Percentiles rank a stretch among this genome's conserved stretches.
phyloP scores from a whole-genome alignment of 2,113 vertebrate species.

The Carettochelys insculpta region DNA sequence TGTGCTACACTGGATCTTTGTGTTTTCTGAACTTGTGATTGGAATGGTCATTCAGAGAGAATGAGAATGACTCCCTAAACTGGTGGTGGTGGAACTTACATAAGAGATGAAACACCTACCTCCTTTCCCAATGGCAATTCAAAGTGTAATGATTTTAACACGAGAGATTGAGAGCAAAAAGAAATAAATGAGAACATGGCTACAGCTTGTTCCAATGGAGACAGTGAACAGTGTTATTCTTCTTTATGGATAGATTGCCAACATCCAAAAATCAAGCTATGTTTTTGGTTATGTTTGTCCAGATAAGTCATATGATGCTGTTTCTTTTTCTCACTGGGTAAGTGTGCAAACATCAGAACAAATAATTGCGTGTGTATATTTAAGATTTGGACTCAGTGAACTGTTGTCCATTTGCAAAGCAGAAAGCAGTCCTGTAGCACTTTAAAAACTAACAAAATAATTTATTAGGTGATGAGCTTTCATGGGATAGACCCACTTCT shows the following conservation, averaged over 20 bases:
- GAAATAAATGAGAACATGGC: not conserved
- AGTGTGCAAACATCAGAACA: not conserved
- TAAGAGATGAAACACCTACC: not conserved
- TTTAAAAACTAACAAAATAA: too few species aligned
- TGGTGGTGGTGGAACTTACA: not conserved
- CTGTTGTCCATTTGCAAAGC: not conserved
- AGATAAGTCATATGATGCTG: not conserved
- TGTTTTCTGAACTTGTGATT: not conserved
- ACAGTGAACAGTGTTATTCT: not conserved
- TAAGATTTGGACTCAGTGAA: not conserved
- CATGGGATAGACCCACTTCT: too few species aligned
- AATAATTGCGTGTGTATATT: not conserved
- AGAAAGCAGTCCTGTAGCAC: too few species aligned
- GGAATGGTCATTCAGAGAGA: not conserved
- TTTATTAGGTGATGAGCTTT: too few species aligned
- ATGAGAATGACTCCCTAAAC: not conserved
- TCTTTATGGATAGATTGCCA: not conserved
- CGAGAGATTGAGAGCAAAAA: not conserved
- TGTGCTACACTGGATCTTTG: not conserved
- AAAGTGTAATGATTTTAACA: not conserved
- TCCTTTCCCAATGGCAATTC: not conserved
- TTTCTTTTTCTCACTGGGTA: not conserved
- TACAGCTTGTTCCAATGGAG: not conserved
- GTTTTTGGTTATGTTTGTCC: not conserved
- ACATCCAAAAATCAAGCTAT: not conserved